Percentiles rank a stretch among this genome's conserved stretches.
These are phyloP conservation scores for Leucophora obtusa DNA, from an alignment of 2,888 invertebrate genomes.

Conservation along the genomic window DNA sequence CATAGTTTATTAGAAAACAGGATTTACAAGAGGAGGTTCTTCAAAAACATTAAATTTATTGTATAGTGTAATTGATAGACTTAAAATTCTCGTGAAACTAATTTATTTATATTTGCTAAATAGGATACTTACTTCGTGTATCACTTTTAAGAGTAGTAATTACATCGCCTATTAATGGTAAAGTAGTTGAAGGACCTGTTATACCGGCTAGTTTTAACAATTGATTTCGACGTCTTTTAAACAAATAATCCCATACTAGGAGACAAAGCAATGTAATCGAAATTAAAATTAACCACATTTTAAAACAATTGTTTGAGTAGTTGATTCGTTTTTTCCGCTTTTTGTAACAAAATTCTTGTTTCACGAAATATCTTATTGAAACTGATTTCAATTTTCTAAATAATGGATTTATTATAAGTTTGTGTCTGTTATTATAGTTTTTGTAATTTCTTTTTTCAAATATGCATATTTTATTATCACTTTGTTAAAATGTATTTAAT, in stretches of 20 bases:
- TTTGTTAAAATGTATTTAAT: too few species aligned
- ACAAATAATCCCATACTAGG: constrained; percentile 46
- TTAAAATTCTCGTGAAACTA: too few species aligned
- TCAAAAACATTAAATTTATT: too few species aligned
- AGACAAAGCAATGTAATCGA: not conserved
- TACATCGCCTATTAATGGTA: constrained; percentile 56
- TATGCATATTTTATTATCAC: too few species aligned
- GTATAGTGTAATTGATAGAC: too few species aligned
- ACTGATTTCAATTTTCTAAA: constrained; percentile 16
- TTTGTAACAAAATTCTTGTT: constrained; percentile 5
- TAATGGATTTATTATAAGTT: too few species aligned
- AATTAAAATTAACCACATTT: constrained; percentile 1
- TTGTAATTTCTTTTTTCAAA: constrained; percentile 84
- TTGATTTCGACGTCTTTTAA: constrained; percentile 37
- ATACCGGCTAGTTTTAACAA: constrained; percentile 38
- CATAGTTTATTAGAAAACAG: too few species aligned
- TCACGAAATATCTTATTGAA: not conserved
- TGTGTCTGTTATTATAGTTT: too few species aligned
- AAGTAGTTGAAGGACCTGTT: constrained; percentile 36
- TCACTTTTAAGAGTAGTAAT: constrained; percentile 26
- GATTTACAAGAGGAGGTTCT: too few species aligned
- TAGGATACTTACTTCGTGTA: constrained; percentile 49
- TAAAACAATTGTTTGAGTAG: not conserved
- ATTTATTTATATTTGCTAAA: too few species aligned
- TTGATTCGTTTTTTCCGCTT: not conserved